Evolutionary conservation across 2,888 invertebrate species (phyloP).

Genomic region (Didymodactylos carnosus): DNA sequence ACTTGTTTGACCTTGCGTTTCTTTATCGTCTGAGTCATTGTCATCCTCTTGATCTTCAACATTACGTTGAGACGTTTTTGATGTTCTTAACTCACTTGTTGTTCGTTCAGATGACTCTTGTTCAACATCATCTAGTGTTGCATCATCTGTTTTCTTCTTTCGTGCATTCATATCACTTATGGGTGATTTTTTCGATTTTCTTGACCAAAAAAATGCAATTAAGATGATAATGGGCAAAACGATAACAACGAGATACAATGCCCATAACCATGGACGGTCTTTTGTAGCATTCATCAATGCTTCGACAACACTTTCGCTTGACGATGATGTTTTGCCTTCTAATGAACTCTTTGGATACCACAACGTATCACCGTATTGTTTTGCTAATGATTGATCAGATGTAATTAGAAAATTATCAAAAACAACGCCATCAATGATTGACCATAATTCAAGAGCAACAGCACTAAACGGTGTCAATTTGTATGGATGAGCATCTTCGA

Average conservation of each 20-base stretch:
- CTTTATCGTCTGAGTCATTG: background rate
- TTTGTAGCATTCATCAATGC: conserved; percentile 55
- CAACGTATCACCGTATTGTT: conserved; percentile 58
- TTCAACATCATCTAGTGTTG: background rate
- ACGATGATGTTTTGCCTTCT: conserved; percentile 30
- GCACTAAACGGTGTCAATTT: conserved; percentile 41
- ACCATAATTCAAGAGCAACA: conserved; percentile 90
- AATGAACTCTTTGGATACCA: conserved; percentile 53
- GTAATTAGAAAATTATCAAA: conserved; percentile 88
- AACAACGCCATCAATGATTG: conserved; percentile 76
- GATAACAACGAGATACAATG: conserved; percentile 54
- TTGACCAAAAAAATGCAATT: conserved; percentile 52
- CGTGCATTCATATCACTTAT: background rate
- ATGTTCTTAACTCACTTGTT: background rate
- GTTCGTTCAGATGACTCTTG: background rate
- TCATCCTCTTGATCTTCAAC: background rate
- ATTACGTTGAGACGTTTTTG: no score
- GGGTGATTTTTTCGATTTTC: background rate
- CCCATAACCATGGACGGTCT: conserved; percentile 75
- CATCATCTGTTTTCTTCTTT: background rate
- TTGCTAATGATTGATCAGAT: conserved; percentile 55
- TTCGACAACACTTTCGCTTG: conserved; percentile 52
- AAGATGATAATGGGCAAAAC: conserved; percentile 58
- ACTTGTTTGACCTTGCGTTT: background rate
- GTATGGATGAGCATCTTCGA: conserved; percentile 71